Evolutionary conservation across 2,797 vertebrate genomes (phyloP).

Genomic region (Ctenosaura bakeri): DNA sequence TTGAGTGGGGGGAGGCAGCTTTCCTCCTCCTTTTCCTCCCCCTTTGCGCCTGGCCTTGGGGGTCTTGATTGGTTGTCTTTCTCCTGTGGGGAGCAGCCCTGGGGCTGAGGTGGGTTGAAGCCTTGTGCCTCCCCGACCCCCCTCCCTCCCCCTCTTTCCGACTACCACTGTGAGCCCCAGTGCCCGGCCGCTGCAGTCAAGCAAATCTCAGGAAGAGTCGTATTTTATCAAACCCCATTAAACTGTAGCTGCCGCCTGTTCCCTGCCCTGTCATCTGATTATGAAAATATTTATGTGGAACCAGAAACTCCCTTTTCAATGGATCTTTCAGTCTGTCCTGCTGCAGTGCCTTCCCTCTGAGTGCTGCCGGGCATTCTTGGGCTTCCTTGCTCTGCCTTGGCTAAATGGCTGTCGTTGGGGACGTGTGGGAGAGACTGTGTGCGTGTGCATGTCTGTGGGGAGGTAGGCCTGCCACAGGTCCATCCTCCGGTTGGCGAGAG

Average conservation of each 20-base stretch:
- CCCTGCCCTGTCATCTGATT: slow-evolving; percentile 57
- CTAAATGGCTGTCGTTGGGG: background rate
- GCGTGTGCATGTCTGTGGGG: too few species aligned
- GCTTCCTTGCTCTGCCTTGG: background rate
- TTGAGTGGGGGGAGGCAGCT: too few species aligned
- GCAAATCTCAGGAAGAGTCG: slow-evolving; percentile 49
- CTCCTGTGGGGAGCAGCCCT: too few species aligned
- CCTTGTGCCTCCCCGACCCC: background rate
- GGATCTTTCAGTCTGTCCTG: fast-evolving
- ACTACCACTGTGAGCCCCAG: too few species aligned
- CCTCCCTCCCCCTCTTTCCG: background rate
- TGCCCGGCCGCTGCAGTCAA: background rate
- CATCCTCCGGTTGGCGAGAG: background rate
- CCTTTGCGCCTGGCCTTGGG: too few species aligned
- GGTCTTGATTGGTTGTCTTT: too few species aligned
- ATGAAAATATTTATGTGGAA: slow-evolving; percentile 61
- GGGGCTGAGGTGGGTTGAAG: too few species aligned
- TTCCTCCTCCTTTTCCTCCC: too few species aligned
- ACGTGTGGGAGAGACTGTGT: too few species aligned
- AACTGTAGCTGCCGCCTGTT: slow-evolving; percentile 44
- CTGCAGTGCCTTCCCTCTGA: fast-evolving
- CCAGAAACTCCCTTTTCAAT: slow-evolving; percentile 8
- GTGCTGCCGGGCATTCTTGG: background rate
- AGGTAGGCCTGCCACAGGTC: too few species aligned
- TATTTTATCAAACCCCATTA: slow-evolving; percentile 57